Evolutionary conservation across 2,113 vertebrate species (phyloP).

Genomic region (Labeo catla): DNA sequence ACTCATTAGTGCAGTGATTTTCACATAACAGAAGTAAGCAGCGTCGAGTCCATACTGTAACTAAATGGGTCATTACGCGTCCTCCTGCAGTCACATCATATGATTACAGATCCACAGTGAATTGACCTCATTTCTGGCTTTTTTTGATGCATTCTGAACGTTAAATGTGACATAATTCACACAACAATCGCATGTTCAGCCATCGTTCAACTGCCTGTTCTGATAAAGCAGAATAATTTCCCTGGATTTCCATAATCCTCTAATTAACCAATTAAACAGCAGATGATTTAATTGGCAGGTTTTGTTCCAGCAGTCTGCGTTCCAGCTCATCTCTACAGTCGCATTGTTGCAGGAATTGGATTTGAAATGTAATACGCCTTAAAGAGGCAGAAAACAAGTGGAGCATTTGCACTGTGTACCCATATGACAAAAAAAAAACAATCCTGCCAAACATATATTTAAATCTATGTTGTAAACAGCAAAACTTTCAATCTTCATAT

Average conservation of each 20-base stretch:
- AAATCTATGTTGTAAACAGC: too few relatives aligned
- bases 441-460: too few relatives aligned
- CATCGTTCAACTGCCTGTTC: too few relatives aligned
- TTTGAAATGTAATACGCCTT: neutral
- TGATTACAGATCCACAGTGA: constrained; percentile 60
- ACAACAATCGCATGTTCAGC: neutral
- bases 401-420: neutral
- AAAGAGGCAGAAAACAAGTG: neutral
- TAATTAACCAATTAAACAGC: constrained; percentile 70
- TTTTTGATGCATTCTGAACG: constrained; percentile 9
- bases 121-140: constrained; percentile 67
- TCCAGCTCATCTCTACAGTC: constrained; percentile 3
- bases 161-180: neutral
- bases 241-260: constrained; percentile 65
- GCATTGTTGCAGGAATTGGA: neutral
- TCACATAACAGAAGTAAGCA: neutral
- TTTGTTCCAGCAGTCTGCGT: neutral
- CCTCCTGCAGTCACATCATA: constrained; percentile 2
- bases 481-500: too few relatives aligned
- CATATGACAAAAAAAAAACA: neutral
- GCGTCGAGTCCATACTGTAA: neutral
- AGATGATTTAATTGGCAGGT: constrained; percentile 33
- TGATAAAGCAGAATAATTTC: constrained; percentile 55
- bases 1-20: neutral
- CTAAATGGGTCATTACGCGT: constrained; percentile 42